Evolutionary conservation across 2,113 vertebrate species (phyloP).

Genomic region (Thermophis baileyi): DNA sequence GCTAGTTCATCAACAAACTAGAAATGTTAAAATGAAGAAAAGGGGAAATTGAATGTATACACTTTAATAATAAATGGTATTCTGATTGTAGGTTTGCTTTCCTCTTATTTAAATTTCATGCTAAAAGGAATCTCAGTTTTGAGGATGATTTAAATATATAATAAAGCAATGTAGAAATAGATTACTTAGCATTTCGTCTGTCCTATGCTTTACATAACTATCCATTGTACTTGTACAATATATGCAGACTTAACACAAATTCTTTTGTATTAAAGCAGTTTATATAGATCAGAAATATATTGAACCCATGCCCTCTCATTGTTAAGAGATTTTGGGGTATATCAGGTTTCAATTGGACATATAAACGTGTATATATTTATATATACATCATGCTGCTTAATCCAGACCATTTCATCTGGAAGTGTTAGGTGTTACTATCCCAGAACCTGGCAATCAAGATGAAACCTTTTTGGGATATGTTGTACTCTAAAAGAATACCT

Average conservation of each 20-base stretch:
- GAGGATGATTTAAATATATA: background rate
- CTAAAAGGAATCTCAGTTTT: conserved; percentile 1
- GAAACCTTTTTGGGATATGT: background rate
- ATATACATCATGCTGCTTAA: background rate
- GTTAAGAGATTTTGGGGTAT: background rate
- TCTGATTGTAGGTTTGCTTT: conserved; percentile 47
- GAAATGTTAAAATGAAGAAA: conserved; percentile 65
- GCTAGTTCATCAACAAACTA: conserved; percentile 79
- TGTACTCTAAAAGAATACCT: background rate
- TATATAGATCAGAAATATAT: background rate
- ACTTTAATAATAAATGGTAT: conserved; percentile 53
- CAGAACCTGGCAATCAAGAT: background rate
- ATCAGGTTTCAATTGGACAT: background rate
- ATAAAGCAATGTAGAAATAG: background rate
- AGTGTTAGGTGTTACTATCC: background rate
- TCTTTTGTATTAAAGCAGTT: background rate
- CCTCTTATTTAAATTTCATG: conserved; percentile 28
- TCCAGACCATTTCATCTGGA: background rate
- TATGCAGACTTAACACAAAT: background rate
- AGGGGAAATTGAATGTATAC: conserved; percentile 57
- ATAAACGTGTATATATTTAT: background rate
- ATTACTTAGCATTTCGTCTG: background rate
- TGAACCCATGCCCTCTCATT: background rate
- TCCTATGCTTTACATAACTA: background rate
- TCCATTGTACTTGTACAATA: background rate